Evolutionary conservation across 2,113 vertebrate genomes (phyloP).

Genomic region (Delphinapterus leucas): DNA sequence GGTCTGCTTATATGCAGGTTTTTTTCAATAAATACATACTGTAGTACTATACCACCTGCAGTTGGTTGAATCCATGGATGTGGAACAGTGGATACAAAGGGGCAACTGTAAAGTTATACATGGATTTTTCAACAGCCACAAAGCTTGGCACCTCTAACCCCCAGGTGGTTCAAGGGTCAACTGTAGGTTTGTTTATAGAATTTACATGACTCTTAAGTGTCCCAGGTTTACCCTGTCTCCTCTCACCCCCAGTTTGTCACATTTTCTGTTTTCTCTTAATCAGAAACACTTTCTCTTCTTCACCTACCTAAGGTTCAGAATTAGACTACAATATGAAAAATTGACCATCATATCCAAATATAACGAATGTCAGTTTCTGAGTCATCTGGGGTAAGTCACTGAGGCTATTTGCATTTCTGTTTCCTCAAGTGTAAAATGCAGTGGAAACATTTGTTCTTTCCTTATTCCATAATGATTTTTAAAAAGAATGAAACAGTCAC

Average conservation of each 20-base stretch:
- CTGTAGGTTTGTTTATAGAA: not conserved
- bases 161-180: not conserved
- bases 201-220: not conserved
- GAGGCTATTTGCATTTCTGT: not conserved
- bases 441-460: not conserved
- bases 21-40: not conserved
- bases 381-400: not conserved
- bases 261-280: not conserved
- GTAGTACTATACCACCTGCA: not conserved
- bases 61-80: not conserved
- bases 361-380: not conserved
- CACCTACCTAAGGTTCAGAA: not conserved
- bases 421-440: constrained; percentile 5
- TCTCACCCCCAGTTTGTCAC: not conserved
- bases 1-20: not conserved
- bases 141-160: not conserved
- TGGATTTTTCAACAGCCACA: not conserved
- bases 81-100: not conserved
- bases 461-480: not conserved
- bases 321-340: not conserved
- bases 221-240: not conserved
- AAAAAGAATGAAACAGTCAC: not conserved
- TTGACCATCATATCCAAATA: not conserved
- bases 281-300: not conserved
- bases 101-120: not conserved